Evolutionary conservation across 2,888 invertebrate species (phyloP), one percentile per base, ranked within the genome.

Genomic region (Pseudolycoriella hygida): DNA sequence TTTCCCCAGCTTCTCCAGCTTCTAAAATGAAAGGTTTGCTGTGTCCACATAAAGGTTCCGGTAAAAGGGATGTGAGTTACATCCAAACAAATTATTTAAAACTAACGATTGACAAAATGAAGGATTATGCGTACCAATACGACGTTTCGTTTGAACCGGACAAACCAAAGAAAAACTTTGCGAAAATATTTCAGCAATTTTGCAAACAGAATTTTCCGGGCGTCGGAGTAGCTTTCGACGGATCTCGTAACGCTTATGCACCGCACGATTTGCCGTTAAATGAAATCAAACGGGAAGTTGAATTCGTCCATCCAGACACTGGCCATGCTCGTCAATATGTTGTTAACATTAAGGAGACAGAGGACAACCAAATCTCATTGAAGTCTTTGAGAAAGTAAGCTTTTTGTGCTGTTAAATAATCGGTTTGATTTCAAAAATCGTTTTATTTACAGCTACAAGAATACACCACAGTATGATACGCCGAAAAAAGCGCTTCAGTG

Each of bases 91-190:
- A 43, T 8, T 43, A 43, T 18, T n/a, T 43, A 11, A 17, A n/a
- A 43, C 18, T 43, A 12, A 18, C 18, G 2, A 34, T 43, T 10
- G 4, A 43, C 3, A 43, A 43, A 15, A 30, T 43, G 34, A 30
- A 12, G 2, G 43, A 43, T 2, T 17, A 17, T 32, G 69, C 71
- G 58, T 62, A 71, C 55, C 93, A 96, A 56, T 96, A 96, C 60
- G 94, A 96, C 54, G 80, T 90, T 0, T 68, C 62, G 1, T 70
- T 85, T 32, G 66, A 58, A 1, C 84, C 85, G 4, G 43, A 43
- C 14, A 73, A 61, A 40, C 82, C 83, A 0, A 82, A 77, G 53
- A 75, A 72, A 52, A 62, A 77, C 51, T 54, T 76, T 43, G 64
- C 75, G 1, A 43, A 50, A 1, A 73, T 71, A 1, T 73, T 73